Percentiles rank a stretch among this genome's conserved stretches.
Conservation (phyloP, 2,888 invertebrate species). For the Pachliopta kotzebuea region DNA sequence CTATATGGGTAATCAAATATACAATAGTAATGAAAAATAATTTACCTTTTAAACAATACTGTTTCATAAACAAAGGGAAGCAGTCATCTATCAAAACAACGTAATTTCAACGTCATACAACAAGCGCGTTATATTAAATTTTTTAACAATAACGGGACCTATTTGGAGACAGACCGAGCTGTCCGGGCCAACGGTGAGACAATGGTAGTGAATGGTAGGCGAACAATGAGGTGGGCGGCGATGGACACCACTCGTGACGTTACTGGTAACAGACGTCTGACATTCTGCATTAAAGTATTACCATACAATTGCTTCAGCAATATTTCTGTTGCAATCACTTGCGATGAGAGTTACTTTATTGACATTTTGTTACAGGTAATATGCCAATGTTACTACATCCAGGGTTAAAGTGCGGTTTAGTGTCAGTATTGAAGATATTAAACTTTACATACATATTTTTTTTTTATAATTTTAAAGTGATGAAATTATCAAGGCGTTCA, state of each 20-base stretch:
- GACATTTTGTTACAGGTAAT: too few species aligned
- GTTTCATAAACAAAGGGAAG: too few species aligned
- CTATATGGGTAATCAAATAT: too few species aligned
- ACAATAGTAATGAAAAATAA: too few species aligned
- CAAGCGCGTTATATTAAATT: slow-evolving; percentile 7
- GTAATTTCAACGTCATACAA: slow-evolving; percentile 7
- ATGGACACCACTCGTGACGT: slow-evolving; percentile 11
- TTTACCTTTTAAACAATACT: too few species aligned
- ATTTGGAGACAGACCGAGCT: slow-evolving; percentile 10
- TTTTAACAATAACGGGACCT: slow-evolving; percentile 15
- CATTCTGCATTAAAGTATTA: background rate
- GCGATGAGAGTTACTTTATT: background rate
- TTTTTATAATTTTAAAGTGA: too few species aligned
- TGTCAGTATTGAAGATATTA: too few species aligned
- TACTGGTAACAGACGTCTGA: background rate
- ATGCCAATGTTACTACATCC: too few species aligned
- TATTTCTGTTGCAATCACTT: background rate
- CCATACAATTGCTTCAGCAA: background rate
- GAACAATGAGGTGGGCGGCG: slow-evolving; percentile 27
- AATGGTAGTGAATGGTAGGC: slow-evolving; percentile 26
- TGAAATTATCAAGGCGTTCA: too few species aligned
- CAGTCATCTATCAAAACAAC: slow-evolving; percentile 18
- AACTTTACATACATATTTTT: too few species aligned
- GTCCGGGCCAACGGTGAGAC: slow-evolving; percentile 22
- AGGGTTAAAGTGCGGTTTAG: too few species aligned